Percentiles rank a stretch among this genome's conserved stretches.
These are phyloP conservation scores for Vanessa cardui DNA, from an alignment of 2,888 invertebrate species.

Conservation along the genomic window DNA sequence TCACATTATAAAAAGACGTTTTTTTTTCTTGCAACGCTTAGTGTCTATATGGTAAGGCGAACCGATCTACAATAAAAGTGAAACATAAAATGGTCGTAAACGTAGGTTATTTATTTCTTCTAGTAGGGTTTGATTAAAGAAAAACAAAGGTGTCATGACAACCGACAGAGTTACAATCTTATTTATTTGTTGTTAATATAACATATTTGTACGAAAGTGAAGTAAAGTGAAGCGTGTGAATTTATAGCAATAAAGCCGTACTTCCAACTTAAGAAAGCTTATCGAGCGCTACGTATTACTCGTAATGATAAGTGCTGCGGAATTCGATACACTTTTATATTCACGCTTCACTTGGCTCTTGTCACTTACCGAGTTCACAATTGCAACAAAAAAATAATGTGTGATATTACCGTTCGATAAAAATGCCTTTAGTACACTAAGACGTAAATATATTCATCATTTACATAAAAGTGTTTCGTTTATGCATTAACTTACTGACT, in stretches of 20 bases:
- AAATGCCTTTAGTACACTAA: slow-evolving; percentile 8
- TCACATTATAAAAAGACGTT: too few relatives aligned
- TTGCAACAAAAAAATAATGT: slow-evolving; percentile 31
- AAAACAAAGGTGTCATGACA: too few relatives aligned
- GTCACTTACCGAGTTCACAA: slow-evolving; percentile 44
- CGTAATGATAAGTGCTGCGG: slow-evolving; percentile 48
- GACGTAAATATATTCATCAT: slow-evolving; percentile 1
- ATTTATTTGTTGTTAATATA: background rate
- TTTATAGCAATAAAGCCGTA: background rate
- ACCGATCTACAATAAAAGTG: too few relatives aligned
- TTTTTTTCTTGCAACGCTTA: too few relatives aligned
- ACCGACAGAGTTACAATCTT: too few relatives aligned
- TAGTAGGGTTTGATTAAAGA: too few relatives aligned
- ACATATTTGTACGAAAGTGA: background rate
- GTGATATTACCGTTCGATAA: slow-evolving; percentile 22
- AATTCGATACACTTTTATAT: slow-evolving; percentile 73
- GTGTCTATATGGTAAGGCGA: too few relatives aligned
- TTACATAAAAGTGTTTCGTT: background rate
- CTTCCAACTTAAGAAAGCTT: slow-evolving; percentile 1
- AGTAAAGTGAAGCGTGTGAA: background rate
- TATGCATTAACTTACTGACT: too few relatives aligned
- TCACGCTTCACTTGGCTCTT: slow-evolving; percentile 50
- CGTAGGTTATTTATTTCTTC: too few relatives aligned
- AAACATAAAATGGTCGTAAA: too few relatives aligned
- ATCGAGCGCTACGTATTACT: slow-evolving; percentile 34